Percentiles rank a stretch among this genome's conserved stretches.
These are phyloP conservation scores for Creontiades dilutus DNA, from an alignment of 2,888 invertebrate genomes.

Conservation along the genomic window DNA sequence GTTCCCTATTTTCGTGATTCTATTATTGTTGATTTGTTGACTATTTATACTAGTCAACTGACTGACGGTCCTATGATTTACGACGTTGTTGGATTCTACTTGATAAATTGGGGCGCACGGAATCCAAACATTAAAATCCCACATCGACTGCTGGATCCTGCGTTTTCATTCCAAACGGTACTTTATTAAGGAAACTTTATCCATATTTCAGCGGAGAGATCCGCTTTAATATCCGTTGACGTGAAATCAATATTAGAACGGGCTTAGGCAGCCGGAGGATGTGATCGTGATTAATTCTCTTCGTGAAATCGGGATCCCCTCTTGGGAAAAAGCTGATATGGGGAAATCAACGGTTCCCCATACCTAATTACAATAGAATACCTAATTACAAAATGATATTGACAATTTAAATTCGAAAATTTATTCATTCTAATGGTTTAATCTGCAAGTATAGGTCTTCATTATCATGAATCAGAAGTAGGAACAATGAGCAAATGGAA, in stretches of 20 bases:
- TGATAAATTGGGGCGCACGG: not conserved
- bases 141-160: conserved; percentile 18
- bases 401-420: no score
- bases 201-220: conserved; percentile 30
- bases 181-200: conserved; percentile 9
- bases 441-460: no score
- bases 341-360: not conserved
- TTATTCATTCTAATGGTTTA: no score
- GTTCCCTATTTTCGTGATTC: no score
- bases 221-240: not conserved
- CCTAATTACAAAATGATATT: no score
- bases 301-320: not conserved
- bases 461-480: no score
- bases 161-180: not conserved
- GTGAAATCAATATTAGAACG: not conserved
- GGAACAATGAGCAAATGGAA: no score
- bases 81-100: not conserved
- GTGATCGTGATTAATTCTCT: conserved; percentile 9
- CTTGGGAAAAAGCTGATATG: not conserved
- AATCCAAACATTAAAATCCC: not conserved
- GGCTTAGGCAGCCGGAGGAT: not conserved
- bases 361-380: no score
- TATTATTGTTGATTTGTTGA: no score
- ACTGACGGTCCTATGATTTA: not conserved
- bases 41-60: not conserved